phyloP scores from a whole-genome alignment of 1,140 invertebrate species.

The Uloborus diversus region DNA sequence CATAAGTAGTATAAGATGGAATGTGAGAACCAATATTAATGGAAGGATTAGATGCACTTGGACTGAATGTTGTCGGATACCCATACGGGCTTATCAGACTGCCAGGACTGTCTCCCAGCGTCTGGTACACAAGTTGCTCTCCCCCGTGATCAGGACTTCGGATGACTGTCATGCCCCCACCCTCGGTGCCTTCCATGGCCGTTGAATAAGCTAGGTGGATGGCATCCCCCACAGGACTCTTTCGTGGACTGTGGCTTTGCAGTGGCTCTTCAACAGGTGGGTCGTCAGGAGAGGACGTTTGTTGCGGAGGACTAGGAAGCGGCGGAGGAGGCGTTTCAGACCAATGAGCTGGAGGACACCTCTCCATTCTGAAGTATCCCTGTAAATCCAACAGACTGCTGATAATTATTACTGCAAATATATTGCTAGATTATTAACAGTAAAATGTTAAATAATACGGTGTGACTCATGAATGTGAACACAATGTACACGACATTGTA shows the following conservation, averaged over 20 bases:
- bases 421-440: not conserved
- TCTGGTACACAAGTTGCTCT: slow-evolving; percentile 26
- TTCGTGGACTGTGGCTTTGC: not conserved
- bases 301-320: slow-evolving; percentile 15
- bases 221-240: not conserved
- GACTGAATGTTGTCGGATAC: too few species aligned
- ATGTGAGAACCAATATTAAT: too few species aligned
- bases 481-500: not conserved
- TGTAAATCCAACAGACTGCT: not conserved
- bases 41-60: too few species aligned
- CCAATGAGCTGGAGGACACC: slow-evolving; percentile 18
- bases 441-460: not conserved
- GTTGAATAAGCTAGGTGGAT: slow-evolving; percentile 18
- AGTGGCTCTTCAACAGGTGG: not conserved
- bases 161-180: slow-evolving; percentile 16
- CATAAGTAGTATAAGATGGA: too few species aligned
- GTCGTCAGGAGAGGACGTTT: not conserved
- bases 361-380: not conserved
- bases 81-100: slow-evolving; percentile 8
- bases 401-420: not conserved
- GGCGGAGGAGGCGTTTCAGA: slow-evolving; percentile 23
- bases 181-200: not conserved
- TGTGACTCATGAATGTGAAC: not conserved
- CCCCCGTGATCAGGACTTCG: slow-evolving; percentile 10
- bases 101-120: slow-evolving; percentile 26